Conservation (phyloP, 2,888 invertebrate species). For the Scaptomyza polygonia region DNA sequence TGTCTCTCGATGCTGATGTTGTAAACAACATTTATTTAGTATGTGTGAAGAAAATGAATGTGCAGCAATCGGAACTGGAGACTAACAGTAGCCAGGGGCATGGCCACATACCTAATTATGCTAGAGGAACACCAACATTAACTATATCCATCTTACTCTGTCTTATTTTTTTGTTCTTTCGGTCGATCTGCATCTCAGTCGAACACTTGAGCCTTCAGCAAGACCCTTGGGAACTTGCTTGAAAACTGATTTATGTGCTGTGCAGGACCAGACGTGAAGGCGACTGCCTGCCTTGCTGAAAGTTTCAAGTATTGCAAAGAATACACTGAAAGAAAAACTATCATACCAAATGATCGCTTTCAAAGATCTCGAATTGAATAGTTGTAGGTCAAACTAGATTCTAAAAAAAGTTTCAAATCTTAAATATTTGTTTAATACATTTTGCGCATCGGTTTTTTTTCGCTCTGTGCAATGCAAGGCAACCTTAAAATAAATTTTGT, state of each 20-base stretch:
- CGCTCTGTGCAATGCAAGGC: constrained; percentile 10
- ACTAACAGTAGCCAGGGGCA: constrained; percentile 65
- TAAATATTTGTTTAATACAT: background rate
- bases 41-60: constrained; percentile 77
- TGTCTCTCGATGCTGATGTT: constrained; percentile 48
- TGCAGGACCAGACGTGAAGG: constrained; percentile 65
- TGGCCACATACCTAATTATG: constrained; percentile 61
- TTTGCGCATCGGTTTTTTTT: background rate
- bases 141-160: background rate
- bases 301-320: constrained; percentile 66
- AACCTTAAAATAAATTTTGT: constrained; percentile 37
- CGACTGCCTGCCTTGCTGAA: constrained; percentile 65
- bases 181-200: background rate
- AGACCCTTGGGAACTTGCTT: constrained; percentile 62
- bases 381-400: too few relatives aligned
- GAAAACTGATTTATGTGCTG: constrained; percentile 72
- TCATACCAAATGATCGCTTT: background rate
- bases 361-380: background rate
- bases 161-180: background rate
- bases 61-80: constrained; percentile 44
- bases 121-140: constrained; percentile 19
- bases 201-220: constrained; percentile 65
- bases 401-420: too few relatives aligned
- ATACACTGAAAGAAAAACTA: background rate
- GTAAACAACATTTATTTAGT: constrained; percentile 80